phyloP scores from a whole-genome alignment of 2,797 vertebrate genomes.

The Peromyscus aztecus region DNA sequence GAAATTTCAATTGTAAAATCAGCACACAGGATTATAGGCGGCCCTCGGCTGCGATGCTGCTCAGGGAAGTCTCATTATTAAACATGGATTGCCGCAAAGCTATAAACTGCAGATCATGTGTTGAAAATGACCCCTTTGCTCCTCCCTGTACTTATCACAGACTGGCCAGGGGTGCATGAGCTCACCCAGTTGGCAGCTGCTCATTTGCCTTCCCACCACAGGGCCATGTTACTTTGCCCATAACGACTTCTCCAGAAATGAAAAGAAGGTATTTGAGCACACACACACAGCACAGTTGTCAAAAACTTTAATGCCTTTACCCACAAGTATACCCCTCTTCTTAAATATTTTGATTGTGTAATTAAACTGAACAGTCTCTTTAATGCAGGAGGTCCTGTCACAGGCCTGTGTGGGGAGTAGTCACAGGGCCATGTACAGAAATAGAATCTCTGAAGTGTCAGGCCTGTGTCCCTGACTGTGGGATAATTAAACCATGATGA shows the following conservation, averaged over 20 bases:
- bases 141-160: neutral
- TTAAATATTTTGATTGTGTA: neutral
- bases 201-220: neutral
- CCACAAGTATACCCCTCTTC: neutral
- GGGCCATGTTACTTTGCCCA: fast-evolving
- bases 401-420: neutral
- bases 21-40: too few species aligned
- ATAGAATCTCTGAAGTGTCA: neutral
- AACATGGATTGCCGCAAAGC: fast-evolving
- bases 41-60: neutral
- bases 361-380: neutral
- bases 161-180: neutral
- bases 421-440: neutral
- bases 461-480: neutral
- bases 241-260: neutral
- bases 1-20: neutral
- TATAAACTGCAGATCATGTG: fast-evolving
- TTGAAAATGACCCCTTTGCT: too few species aligned
- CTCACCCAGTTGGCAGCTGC: neutral
- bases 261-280: neutral
- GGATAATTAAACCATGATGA: fast-evolving
- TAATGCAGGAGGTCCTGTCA: neutral
- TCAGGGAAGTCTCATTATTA: fast-evolving
- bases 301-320: neutral
- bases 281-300: neutral